Percentiles rank a stretch among this genome's conserved stretches.
These are phyloP conservation scores for Synanthedon formicaeformis DNA, from an alignment of 2,888 invertebrate species.

Conservation along the genomic window DNA sequence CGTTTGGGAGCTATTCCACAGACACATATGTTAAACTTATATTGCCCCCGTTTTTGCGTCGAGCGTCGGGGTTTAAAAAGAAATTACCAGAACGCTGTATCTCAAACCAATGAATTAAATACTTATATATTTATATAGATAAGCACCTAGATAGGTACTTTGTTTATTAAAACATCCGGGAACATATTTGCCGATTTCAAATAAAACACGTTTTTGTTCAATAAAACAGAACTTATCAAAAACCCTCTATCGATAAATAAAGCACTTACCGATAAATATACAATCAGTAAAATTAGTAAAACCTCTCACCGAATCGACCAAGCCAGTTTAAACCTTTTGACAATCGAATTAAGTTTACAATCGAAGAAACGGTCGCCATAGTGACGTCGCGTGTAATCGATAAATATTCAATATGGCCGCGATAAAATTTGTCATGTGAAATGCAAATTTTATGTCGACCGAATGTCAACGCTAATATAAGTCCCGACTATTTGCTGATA, in stretches of 20 bases:
- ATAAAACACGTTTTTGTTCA: background rate
- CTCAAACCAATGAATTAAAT: no score
- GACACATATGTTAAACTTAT: no score
- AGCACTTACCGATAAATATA: background rate
- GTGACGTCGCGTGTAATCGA: background rate
- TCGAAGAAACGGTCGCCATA: background rate
- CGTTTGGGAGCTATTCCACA: no score
- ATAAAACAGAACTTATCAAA: background rate
- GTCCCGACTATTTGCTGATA: background rate
- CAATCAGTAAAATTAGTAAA: background rate
- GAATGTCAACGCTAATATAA: background rate
- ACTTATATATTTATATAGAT: no score
- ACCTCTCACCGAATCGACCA: background rate
- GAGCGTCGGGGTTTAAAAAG: no score
- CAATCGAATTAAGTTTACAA: background rate
- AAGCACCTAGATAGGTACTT: no score
- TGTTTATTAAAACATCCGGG: no score
- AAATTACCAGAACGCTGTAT: no score
- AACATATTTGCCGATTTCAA: no score
- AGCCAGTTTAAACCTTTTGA: background rate
- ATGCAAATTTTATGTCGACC: background rate
- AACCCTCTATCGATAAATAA: background rate
- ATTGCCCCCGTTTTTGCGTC: no score
- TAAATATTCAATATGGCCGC: background rate
- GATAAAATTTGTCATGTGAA: background rate